Evolutionary conservation across 2,113 vertebrate genomes (phyloP).

Genomic region (Corydoras sp.): DNA sequence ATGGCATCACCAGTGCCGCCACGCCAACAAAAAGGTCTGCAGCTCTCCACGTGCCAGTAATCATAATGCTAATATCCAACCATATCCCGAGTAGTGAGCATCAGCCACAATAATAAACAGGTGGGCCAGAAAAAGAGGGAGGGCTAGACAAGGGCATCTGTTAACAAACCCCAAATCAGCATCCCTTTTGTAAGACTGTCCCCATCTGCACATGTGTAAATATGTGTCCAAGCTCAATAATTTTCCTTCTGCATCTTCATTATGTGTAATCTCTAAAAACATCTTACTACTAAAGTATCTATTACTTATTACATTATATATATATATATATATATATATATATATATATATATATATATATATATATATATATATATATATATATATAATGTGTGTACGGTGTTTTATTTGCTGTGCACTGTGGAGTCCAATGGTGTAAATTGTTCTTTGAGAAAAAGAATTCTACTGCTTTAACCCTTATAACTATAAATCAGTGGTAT

Average conservation of each 20-base stretch:
- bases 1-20: slow-evolving; percentile 17
- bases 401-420: too few relatives aligned
- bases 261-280: background rate
- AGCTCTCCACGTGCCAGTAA: slow-evolving; percentile 42
- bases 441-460: too few relatives aligned
- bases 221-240: slow-evolving; percentile 1
- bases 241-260: background rate
- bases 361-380: too few relatives aligned
- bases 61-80: slow-evolving; percentile 31
- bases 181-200: slow-evolving; percentile 43
- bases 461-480: too few relatives aligned
- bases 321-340: too few relatives aligned
- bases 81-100: slow-evolving; percentile 25
- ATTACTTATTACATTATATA: too few relatives aligned
- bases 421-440: too few relatives aligned
- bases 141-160: slow-evolving; percentile 54
- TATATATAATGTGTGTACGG: too few relatives aligned
- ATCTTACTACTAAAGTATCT: too few relatives aligned
- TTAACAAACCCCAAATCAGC: slow-evolving; percentile 50
- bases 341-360: too few relatives aligned
- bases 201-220: slow-evolving; percentile 52
- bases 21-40: slow-evolving; percentile 14
- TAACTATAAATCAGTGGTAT: too few relatives aligned
- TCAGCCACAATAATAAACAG: slow-evolving; percentile 53
- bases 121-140: slow-evolving; percentile 49